Base-by-base conservation (phyloP, 2,113 vertebrate genomes). In the Conger conger region DNA sequence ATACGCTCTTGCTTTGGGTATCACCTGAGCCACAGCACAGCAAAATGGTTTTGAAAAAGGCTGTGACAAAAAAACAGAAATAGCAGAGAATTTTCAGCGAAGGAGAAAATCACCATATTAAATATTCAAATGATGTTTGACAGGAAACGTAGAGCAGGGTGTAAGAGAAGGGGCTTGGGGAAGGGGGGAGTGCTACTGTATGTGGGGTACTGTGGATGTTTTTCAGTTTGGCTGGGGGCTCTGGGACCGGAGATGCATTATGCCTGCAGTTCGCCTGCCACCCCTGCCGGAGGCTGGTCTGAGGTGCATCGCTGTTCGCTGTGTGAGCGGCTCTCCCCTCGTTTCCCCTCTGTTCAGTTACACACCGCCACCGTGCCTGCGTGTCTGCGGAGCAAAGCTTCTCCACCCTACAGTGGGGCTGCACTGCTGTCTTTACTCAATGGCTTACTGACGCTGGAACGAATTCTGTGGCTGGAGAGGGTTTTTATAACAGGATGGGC, bases 341-440 rank as follows among this genome's bases (percentile, higher is more conserved):
- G 35, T 38, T 42, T 82, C 82, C 86, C 86, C 45, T 83, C 73
- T 82, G 73, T 17, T 82, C 60, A 79, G 76, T 83, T 86, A 82
- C 84, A 79, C 85, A 76, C 57, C 80, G 77, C 63, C 80, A 50
- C 45, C 1, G 83, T 83, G 79, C 78, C 86, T 86, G 81, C 8
- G 45, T 53, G 38, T 81, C 40, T 36, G 38, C 78, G 80, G 57
- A 76, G 63, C 42, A 45, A 2, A 79, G 40, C 20, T 15, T 4
- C 57, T 23, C 3, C 13, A 20, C 30, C 4, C 0, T 78, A 38
- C 36, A 23, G 16, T 20, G 36, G 3, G 76, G 76, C 33, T 30
- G 16, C 76, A 85, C 73, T 76, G 9, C 45, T 83, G 83, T 77
- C 53, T 1, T 85, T 84, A 76, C 81, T 85, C 77, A 54, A 23